Conservation (phyloP, 2,888 invertebrate genomes). For the Watsonalla cultraria region DNA sequence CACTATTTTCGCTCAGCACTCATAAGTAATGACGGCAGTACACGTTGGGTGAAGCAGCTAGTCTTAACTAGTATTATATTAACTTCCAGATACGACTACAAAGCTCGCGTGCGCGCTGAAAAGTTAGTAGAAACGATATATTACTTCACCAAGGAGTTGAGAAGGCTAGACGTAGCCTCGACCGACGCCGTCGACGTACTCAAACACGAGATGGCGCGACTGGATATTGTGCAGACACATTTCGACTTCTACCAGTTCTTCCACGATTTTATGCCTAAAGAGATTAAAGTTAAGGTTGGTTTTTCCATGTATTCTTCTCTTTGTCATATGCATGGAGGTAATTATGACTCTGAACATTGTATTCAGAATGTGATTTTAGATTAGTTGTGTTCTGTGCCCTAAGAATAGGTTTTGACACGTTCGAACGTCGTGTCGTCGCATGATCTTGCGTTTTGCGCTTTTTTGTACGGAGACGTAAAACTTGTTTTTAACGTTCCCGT, state of each 20-base stretch:
- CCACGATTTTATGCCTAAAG: slow-evolving; percentile 59
- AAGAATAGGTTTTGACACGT: too few species aligned
- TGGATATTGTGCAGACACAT: slow-evolving; percentile 53
- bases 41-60: too few species aligned
- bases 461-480: too few species aligned
- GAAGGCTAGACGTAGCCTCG: slow-evolving; percentile 32
- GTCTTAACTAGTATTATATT: not conserved
- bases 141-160: slow-evolving; percentile 40
- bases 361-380: not conserved
- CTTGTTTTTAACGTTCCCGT: too few species aligned
- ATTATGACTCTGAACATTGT: not conserved
- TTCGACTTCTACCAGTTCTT: slow-evolving; percentile 65
- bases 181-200: slow-evolving; percentile 34
- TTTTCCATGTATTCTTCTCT: not conserved
- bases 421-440: too few species aligned
- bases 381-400: too few species aligned
- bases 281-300: slow-evolving; percentile 57
- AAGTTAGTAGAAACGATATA: slow-evolving; percentile 52
- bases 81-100: slow-evolving; percentile 57
- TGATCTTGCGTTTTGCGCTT: too few species aligned
- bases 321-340: not conserved
- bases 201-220: slow-evolving; percentile 56
- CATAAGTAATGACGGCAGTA: too few species aligned
- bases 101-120: slow-evolving; percentile 59
- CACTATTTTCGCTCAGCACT: too few species aligned